These are phyloP conservation scores for Pandemis cinnamomeana DNA, from an alignment of 2,888 invertebrate genomes.

Conservation along the genomic window DNA sequence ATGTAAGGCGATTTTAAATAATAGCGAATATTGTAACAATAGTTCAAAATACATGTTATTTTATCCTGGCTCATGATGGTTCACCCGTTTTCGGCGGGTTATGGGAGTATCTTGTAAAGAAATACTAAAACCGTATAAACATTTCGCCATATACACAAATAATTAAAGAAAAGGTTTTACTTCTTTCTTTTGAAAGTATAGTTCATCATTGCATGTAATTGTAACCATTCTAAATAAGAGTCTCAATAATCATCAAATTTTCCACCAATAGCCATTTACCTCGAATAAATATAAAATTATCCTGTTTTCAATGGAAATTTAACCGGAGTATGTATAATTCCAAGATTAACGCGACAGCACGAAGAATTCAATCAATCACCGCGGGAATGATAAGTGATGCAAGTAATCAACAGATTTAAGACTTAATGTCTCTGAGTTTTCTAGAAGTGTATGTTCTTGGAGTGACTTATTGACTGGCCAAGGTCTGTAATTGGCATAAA, in stretches of 20 bases:
- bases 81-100: not conserved
- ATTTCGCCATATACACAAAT: not conserved
- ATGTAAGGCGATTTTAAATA: not conserved
- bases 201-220: no score
- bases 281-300: not conserved
- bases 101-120: not conserved
- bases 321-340: constrained; percentile 15
- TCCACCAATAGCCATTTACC: not conserved
- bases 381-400: constrained; percentile 16
- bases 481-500: not conserved
- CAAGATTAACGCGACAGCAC: constrained; percentile 24
- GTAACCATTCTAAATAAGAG: not conserved
- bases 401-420: constrained; percentile 22
- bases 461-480: not conserved
- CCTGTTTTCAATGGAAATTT: constrained; percentile 1
- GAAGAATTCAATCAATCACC: constrained; percentile 5
- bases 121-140: not conserved
- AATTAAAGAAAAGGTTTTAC: no score
- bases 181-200: no score
- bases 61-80: not conserved
- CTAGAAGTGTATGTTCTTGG: not conserved
- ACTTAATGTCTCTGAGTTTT: not conserved
- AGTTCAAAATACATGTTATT: not conserved
- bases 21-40: not conserved
- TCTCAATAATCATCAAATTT: not conserved